Base-by-base conservation (phyloP, 92 coral and sea anemone species). In the Heteractis magnifica region DNA sequence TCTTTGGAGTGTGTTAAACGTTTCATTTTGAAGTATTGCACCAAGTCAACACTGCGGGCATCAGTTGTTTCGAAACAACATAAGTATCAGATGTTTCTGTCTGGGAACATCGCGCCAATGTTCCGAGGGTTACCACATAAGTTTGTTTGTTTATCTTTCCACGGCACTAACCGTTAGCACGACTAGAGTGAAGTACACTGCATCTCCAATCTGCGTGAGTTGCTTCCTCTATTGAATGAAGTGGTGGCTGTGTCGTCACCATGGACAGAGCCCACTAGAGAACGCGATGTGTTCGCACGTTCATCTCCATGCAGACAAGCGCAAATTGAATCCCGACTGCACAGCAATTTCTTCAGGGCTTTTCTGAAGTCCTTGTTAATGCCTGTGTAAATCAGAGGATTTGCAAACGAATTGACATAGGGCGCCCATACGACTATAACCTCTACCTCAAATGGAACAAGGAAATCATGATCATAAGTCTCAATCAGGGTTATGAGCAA, bases 331-430 rank as follows among this genome's bases (percentile, higher is more conserved):
- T 83, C 64, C n/a, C 86, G 65, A 74, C 74, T 75, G 65, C 97
- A 93, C 15, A 86, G 76, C 50, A 93, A 90, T 73, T 84, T 93
- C 77, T 93, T 93, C 76, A 93, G 89, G 41, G 97, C 97, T 52
- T 86, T 76, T 49, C 97, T 85, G 71, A 93, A 93, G 81, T 93
- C 97, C 44, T 92, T 87, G 86, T 89, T 93, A 88, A 93, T 91
- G 12, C 97, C 97, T 12, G 97, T 92, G 77, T 91, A 93, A 15
- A 93, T 88, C 93, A 92, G 87, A 13, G 97, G 97, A 21, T 93
- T 93, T 3, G 87, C 92, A 49, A 90, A 93, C 18, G 95, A 91
- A 58, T 92, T 90, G 10, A 93, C 79, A 71, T 87, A 91, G 6
- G 97, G 97, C 4, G 92, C 85, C 81, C 84, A 93, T 5, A 89